Conservation (phyloP, 2,797 vertebrate genomes). For the Bufotes viridis region DNA sequence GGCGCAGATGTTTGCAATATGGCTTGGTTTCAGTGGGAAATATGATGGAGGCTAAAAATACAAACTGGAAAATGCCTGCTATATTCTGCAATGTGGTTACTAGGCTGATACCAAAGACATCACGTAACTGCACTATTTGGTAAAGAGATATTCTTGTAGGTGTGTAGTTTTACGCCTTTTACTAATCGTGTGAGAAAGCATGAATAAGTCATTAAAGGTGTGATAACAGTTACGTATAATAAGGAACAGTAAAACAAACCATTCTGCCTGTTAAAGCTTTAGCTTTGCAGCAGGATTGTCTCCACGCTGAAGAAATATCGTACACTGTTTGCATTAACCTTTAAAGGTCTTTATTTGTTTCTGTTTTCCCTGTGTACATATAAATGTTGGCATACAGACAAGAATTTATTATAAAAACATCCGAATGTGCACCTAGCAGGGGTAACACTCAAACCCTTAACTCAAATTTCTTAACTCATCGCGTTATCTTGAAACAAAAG, state of each 20-base stretch:
- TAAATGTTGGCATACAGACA: not conserved
- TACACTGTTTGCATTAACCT: not conserved
- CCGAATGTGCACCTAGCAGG: not conserved
- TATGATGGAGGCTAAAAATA: not conserved
- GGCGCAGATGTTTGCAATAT: constrained; percentile 9
- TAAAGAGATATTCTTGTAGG: constrained; percentile 24
- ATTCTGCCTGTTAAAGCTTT: not conserved
- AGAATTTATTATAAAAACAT: not conserved
- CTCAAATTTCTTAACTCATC: no score
- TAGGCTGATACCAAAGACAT: not conserved
- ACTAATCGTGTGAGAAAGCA: constrained; percentile 20
- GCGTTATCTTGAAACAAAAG: no score
- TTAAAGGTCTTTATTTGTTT: not conserved
- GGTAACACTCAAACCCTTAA: no score
- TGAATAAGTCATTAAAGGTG: constrained; percentile 18
- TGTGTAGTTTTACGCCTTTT: constrained; percentile 30
- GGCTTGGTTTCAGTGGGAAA: not conserved
- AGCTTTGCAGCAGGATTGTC: not conserved
- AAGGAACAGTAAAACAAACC: not conserved
- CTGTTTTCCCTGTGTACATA: not conserved
- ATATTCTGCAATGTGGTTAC: not conserved
- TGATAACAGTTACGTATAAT: constrained; percentile 28
- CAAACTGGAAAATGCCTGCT: constrained; percentile 1
- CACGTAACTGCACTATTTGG: not conserved
- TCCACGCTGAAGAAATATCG: not conserved